Evolutionary conservation across 37 sponge, comb jelly and placozoan species (phyloP).

Genomic region (Hormiphora californensis): DNA sequence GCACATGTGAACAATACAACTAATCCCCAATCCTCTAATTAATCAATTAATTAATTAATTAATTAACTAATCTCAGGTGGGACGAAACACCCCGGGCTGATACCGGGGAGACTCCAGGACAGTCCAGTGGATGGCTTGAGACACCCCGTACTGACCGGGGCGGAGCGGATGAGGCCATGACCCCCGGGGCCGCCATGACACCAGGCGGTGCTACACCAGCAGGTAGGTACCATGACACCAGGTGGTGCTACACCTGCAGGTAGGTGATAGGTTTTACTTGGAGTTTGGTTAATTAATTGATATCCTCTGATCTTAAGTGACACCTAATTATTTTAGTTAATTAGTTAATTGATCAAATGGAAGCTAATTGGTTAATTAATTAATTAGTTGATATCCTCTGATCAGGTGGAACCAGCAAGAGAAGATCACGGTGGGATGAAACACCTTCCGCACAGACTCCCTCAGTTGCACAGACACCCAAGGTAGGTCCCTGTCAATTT

Average conservation of each 20-base stretch:
- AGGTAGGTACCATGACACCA: too few relatives aligned
- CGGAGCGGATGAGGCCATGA: conserved; percentile 56
- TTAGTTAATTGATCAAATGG: too few relatives aligned
- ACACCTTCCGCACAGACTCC: conserved; percentile 79
- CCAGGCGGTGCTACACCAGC: conserved; percentile 66
- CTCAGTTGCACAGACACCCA: too few relatives aligned
- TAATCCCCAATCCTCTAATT: neutral
- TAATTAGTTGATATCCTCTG: too few relatives aligned
- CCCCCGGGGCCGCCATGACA: conserved; percentile 19
- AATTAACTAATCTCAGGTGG: conserved; percentile 66
- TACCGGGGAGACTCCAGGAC: conserved; percentile 77
- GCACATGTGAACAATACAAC: neutral
- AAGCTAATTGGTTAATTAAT: too few relatives aligned
- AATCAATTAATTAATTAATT: neutral
- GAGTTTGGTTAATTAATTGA: too few relatives aligned
- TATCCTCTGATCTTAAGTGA: too few relatives aligned
- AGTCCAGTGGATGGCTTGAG: conserved; percentile 78
- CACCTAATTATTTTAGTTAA: too few relatives aligned
- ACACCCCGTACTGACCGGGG: conserved; percentile 77
- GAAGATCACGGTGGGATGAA: conserved; percentile 94
- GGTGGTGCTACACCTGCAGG: conserved; percentile 28
- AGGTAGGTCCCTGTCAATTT: too few relatives aligned
- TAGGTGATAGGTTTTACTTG: too few relatives aligned
- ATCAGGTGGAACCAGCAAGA: conserved; percentile 63
- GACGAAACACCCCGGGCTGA: conserved; percentile 76